Evolutionary conservation across 2,888 invertebrate genomes (phyloP).

Genomic region (Timema podura): DNA sequence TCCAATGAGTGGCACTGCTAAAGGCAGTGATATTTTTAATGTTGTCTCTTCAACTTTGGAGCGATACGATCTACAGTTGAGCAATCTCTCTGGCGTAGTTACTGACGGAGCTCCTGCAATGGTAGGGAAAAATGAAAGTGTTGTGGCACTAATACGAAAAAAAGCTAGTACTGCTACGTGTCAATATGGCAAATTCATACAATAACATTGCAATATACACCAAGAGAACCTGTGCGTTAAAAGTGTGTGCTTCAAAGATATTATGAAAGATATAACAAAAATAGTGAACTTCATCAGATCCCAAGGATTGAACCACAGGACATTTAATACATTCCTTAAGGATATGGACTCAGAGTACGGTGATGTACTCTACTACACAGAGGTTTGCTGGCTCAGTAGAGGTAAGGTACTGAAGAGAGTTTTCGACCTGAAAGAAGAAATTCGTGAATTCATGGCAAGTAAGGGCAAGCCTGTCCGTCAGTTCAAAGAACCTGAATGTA

Average conservation of each 20-base stretch:
- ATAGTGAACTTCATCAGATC: conserved; percentile 19
- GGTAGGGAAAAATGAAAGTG: not conserved
- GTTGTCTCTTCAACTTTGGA: conserved; percentile 2
- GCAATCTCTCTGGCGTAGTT: not conserved
- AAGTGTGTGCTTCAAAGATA: conserved; percentile 19
- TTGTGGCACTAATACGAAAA: conserved; percentile 6
- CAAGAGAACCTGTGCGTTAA: conserved; percentile 22
- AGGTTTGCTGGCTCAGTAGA: conserved; percentile 12
- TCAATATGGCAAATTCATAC: not conserved
- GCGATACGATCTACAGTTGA: not conserved
- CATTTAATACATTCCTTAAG: not conserved
- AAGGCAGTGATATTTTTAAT: conserved; percentile 2
- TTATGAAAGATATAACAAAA: conserved; percentile 21
- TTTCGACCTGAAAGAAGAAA: conserved; percentile 10
- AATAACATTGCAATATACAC: conserved; percentile 21
- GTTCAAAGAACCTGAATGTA: not conserved
- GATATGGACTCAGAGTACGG: conserved; percentile 2
- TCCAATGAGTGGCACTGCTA: conserved; percentile 1
- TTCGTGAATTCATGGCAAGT: conserved; percentile 12
- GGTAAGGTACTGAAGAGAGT: not conserved
- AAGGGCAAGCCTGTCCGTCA: not conserved
- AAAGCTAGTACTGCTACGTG: conserved; percentile 1
- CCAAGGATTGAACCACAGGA: conserved; percentile 4
- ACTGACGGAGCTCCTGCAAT: not conserved
- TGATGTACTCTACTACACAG: conserved; percentile 12